Conservation (phyloP, 1,140 invertebrate species). For the Macrosteles quadrilineatus region DNA sequence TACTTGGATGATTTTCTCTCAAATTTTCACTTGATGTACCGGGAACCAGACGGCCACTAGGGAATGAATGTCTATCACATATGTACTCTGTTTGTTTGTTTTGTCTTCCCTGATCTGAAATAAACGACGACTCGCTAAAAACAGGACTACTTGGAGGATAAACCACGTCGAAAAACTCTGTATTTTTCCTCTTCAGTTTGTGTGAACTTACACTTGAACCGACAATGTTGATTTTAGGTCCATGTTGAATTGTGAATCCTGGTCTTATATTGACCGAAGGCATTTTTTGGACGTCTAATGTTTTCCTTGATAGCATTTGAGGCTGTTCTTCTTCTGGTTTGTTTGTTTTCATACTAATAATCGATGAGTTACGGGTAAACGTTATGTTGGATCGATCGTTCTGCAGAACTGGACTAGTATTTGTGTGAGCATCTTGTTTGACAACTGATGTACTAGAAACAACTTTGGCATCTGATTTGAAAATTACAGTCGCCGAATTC, state of each 20-base stretch:
- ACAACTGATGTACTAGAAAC: background rate
- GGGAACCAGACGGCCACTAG: background rate
- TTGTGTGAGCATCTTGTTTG: background rate
- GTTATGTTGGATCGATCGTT: background rate
- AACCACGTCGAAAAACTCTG: slow-evolving; percentile 20
- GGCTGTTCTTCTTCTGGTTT: background rate
- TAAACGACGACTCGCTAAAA: background rate
- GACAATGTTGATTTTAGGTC: slow-evolving; percentile 7
- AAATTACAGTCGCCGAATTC: slow-evolving; percentile 10
- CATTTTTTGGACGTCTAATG: background rate
- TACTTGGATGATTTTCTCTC: background rate
- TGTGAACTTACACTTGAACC: background rate
- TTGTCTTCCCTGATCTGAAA: background rate
- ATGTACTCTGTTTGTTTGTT: background rate
- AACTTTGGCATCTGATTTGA: slow-evolving; percentile 12
- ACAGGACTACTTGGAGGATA: background rate
- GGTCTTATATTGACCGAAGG: slow-evolving; percentile 8
- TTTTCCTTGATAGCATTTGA: background rate
- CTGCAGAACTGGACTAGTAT: background rate
- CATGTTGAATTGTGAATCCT: background rate
- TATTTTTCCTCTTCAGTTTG: slow-evolving; percentile 9
- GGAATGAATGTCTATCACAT: slow-evolving; percentile 2
- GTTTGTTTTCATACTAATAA: slow-evolving; percentile 5
- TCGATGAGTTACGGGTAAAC: background rate
- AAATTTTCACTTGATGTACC: background rate